Percentiles rank a stretch among this genome's conserved stretches.
Conservation (phyloP, 2,113 vertebrate genomes). For the Phalacrocorax aristotelis region DNA sequence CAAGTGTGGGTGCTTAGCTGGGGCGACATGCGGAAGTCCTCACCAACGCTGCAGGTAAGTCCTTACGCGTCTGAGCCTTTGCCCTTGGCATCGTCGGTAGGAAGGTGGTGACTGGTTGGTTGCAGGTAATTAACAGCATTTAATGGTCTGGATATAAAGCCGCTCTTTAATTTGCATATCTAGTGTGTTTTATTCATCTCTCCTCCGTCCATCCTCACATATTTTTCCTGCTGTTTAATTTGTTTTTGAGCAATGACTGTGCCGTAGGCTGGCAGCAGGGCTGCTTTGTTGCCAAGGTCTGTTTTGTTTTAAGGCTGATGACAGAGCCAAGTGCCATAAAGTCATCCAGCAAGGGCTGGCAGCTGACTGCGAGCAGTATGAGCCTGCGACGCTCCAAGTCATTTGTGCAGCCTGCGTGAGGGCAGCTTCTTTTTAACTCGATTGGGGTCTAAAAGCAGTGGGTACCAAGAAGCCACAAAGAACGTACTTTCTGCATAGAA, state of each 20-base stretch:
- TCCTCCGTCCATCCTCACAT: neutral
- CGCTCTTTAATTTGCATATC: constrained; percentile 4
- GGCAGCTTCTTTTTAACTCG: neutral
- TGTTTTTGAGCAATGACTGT: neutral
- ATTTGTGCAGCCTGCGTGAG: neutral
- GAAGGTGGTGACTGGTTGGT: neutral
- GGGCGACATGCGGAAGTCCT: constrained; percentile 82
- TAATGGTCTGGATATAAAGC: neutral
- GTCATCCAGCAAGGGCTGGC: neutral
- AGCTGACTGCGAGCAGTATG: neutral
- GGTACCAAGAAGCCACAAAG: neutral
- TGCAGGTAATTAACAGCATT: constrained; percentile 1
- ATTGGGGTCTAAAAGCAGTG: neutral
- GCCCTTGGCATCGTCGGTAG: neutral
- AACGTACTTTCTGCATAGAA: neutral
- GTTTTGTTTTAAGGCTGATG: constrained; percentile 2
- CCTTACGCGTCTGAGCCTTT: neutral
- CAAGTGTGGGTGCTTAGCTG: constrained; percentile 95
- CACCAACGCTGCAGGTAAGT: constrained; percentile 86
- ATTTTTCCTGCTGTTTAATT: constrained; percentile 42
- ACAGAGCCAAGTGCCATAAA: neutral
- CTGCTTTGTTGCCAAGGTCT: neutral
- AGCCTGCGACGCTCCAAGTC: neutral
- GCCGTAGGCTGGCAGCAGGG: constrained; percentile 18
- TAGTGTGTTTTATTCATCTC: neutral